Evolutionary conservation across 2,113 vertebrate species (phyloP), one percentile per base, ranked within the genome.

Genomic region (Scomber scombrus): DNA sequence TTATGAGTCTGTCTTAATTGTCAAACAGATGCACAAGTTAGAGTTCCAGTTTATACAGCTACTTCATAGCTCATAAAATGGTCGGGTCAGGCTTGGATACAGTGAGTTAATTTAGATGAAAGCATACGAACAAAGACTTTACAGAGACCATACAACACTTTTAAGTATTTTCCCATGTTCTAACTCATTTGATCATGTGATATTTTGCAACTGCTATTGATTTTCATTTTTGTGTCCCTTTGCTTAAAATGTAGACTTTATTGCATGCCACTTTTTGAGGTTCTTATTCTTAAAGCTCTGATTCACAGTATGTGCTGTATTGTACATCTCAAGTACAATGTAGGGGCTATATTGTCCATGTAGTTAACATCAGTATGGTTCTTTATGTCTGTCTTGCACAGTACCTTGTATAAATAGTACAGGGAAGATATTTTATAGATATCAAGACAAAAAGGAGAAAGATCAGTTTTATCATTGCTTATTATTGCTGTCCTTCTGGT

Each of bases 1-100:
- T 87, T 80, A 86, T 43, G 8, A 79, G 70, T 69, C 46, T 19
- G 67, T 29, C 11, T 68, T 72, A 49, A 56, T 50, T 65, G 16
- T 26, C 26, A 50, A 68, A 56, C n/a, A 50, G 56, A 55, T 69
- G 46, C 45, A 47, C n/a, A 66, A 56, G 69, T 71, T 57, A 19
- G 16, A 73, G 31, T 64, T 54, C 19, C 50, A 58, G 52, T 75
- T 51, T 64, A 43, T 50, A 62, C 40, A 66, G 55, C n/a, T 14
- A 40, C 62, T 62, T 61, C 19, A 80, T 11, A 60, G 16, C 26
- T 68, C 15, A 77, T 90, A 69, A 90, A 88, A 69, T 64, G 46
- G 19, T 40, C 45, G 21, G 14, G 40, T 57, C 71, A 23, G 26
- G 46, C 13, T 47, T 49, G 5, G 40, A 66, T 71, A 45, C 2